Evolutionary conservation across 1,140 invertebrate species (phyloP).

Genomic region (Augochlora pura): DNA sequence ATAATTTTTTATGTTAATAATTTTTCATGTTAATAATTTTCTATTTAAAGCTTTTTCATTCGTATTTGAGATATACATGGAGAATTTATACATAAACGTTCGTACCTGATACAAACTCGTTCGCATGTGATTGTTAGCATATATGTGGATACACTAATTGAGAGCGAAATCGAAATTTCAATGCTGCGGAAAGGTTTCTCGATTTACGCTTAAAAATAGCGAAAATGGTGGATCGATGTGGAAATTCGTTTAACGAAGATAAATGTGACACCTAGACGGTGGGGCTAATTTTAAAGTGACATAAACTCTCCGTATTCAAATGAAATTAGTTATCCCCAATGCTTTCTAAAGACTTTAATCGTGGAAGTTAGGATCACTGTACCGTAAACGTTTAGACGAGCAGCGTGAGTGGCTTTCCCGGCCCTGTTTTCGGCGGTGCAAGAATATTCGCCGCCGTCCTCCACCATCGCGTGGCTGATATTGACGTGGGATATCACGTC

Average conservation of each 20-base stretch:
- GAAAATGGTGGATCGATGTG: background rate
- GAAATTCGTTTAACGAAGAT: background rate
- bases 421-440: slow-evolving; percentile 91
- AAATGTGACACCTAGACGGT: background rate
- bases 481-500: slow-evolving; percentile 94
- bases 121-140: too few species aligned
- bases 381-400: slow-evolving; percentile 93
- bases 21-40: too few species aligned
- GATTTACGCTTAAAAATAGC: too few species aligned
- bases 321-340: background rate
- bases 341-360: background rate
- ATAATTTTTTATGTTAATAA: too few species aligned
- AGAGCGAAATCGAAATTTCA: too few species aligned
- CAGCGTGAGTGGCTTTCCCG: slow-evolving; percentile 87
- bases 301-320: background rate
- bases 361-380: slow-evolving; percentile 58
- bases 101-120: too few species aligned
- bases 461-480: slow-evolving; percentile 90
- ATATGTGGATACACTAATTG: too few species aligned
- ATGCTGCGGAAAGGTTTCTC: too few species aligned
- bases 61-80: too few species aligned
- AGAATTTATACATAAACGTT: too few species aligned
- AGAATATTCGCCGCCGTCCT: slow-evolving; percentile 93
- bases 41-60: too few species aligned
- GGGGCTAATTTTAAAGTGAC: background rate